Conservation (phyloP, 2,797 vertebrate species). For the Avahi laniger region DNA sequence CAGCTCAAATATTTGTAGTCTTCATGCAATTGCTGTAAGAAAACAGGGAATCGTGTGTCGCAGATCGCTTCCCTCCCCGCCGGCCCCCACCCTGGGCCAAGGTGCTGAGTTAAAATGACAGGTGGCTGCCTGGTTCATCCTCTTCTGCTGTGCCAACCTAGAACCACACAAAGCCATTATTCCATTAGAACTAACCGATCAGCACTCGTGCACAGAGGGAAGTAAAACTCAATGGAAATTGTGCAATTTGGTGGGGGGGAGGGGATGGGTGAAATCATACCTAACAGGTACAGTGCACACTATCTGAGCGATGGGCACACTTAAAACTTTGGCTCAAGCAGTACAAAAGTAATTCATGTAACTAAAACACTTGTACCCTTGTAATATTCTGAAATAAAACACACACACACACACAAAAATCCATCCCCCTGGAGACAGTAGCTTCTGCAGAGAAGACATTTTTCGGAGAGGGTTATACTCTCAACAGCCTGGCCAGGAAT, state of each 20-base stretch:
- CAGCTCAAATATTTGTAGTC: conserved; percentile 77
- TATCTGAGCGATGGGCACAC: too few species aligned
- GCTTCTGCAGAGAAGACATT: not conserved
- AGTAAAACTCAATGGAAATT: too few species aligned
- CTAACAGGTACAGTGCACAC: too few species aligned
- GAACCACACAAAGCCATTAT: not conserved
- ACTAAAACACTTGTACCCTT: too few species aligned
- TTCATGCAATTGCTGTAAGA: conserved; percentile 59
- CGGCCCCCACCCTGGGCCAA: rapidly evolving
- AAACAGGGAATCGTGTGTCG: conserved; percentile 20
- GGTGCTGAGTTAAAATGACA: not conserved
- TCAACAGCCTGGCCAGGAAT: not conserved
- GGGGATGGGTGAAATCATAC: too few species aligned
- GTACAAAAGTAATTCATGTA: too few species aligned
- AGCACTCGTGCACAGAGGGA: too few species aligned
- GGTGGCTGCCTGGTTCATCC: not conserved
- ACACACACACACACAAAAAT: not conserved
- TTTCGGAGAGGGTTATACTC: not conserved
- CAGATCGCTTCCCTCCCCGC: rapidly evolving
- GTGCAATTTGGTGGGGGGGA: too few species aligned
- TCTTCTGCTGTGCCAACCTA: not conserved
- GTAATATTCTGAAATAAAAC: too few species aligned
- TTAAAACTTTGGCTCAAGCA: too few species aligned
- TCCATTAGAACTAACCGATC: too few species aligned
- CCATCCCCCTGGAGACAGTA: not conserved